Percentiles rank a stretch among this genome's conserved stretches.
Evolutionary conservation across 2,113 vertebrate species (phyloP).

Genomic region (Psittacus erithacus): DNA sequence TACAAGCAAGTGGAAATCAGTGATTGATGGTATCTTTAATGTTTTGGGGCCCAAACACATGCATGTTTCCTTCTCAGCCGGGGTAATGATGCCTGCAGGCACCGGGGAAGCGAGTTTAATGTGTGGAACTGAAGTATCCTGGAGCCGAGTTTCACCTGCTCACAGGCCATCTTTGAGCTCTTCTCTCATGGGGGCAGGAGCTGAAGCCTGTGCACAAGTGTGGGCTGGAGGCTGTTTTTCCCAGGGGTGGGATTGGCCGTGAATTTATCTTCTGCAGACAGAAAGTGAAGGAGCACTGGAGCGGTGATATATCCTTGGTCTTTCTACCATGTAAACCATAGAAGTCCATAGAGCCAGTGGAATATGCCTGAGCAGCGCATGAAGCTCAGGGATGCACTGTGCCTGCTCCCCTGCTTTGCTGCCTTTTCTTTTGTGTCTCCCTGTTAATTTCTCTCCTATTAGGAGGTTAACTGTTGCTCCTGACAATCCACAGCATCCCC

Average conservation of each 20-base stretch:
- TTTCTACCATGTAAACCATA: background rate
- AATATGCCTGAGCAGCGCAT: background rate
- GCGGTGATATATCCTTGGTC: background rate
- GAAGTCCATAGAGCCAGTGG: background rate
- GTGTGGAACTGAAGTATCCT: conserved; percentile 36
- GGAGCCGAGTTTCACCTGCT: conserved; percentile 34
- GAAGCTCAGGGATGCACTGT: background rate
- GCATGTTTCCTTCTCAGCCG: background rate
- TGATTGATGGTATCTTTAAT: conserved; percentile 55
- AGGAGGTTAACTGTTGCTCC: background rate
- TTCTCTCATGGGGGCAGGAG: background rate
- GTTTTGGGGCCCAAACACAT: conserved; percentile 16
- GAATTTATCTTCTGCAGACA: background rate
- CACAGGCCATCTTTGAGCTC: background rate
- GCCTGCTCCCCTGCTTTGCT: background rate
- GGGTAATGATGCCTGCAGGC: conserved; percentile 21
- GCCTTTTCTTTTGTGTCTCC: background rate
- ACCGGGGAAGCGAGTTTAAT: background rate
- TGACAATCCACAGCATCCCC: background rate
- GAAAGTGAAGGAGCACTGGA: background rate
- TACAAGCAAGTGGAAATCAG: background rate
- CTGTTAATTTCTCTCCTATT: background rate
- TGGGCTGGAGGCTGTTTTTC: background rate
- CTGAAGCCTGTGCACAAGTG: background rate
- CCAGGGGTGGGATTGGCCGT: background rate